A percentile compares a stretch with the other conserved stretches of the same genome.
Evolutionary conservation across 2,113 vertebrate genomes (phyloP).

Genomic region (Arizona elegans): DNA sequence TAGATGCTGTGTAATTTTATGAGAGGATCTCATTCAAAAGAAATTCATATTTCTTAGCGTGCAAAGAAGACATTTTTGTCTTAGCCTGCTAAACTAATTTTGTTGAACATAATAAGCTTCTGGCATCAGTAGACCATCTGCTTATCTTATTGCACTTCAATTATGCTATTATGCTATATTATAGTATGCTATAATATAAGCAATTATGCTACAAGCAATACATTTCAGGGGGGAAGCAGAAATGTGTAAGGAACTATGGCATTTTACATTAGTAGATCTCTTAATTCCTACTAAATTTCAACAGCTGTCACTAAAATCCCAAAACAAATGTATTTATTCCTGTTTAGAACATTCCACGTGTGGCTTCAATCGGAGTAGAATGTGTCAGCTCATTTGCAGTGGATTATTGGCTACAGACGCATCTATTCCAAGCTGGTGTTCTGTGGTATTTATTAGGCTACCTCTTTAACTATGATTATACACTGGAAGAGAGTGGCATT

Average conservation of each 20-base stretch:
- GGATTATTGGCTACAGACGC: constrained; percentile 95
- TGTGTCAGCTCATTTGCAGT: constrained; percentile 95
- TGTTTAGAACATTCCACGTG: constrained; percentile 76
- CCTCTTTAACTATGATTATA: constrained; percentile 97
- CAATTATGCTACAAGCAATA: neutral
- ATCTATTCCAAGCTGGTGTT: constrained; percentile 91
- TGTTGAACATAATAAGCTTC: neutral
- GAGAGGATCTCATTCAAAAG: neutral
- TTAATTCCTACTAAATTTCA: neutral
- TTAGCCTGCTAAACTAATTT: neutral
- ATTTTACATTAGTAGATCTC: neutral
- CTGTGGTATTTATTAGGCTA: constrained; percentile 92
- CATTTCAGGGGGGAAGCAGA: neutral
- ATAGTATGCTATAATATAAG: neutral
- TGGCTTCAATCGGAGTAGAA: constrained; percentile 86
- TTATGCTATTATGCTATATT: neutral
- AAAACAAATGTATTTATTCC: constrained; percentile 57
- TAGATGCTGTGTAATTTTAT: neutral
- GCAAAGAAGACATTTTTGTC: neutral
- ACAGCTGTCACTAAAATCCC: neutral
- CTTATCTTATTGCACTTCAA: neutral
- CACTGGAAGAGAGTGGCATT: constrained; percentile 95
- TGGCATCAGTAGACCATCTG: neutral
- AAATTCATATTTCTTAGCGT: neutral
- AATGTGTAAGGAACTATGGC: neutral